Conservation (phyloP, 2,113 vertebrate genomes). For the Salvator merianae region DNA sequence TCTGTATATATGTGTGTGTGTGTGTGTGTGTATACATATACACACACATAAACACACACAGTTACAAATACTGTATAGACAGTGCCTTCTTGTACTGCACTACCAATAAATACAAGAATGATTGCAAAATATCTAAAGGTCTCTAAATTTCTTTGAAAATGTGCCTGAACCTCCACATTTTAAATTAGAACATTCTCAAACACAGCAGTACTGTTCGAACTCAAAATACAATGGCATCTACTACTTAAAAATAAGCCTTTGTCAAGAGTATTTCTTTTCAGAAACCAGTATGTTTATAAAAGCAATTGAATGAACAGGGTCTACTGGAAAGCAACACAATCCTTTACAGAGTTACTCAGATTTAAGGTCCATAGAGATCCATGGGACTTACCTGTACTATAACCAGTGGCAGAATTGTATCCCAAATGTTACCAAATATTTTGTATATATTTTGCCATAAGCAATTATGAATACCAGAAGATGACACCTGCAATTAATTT, state of each 20-base stretch:
- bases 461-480: slow-evolving; percentile 74
- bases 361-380: not conserved
- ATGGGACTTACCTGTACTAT: slow-evolving; percentile 7
- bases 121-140: slow-evolving; percentile 66
- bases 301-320: slow-evolving; percentile 73
- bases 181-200: slow-evolving; percentile 51
- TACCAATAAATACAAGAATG: slow-evolving; percentile 76
- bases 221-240: slow-evolving; percentile 56
- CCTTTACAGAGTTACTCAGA: not conserved
- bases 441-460: slow-evolving; percentile 71
- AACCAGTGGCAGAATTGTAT: not conserved
- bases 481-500: slow-evolving; percentile 70
- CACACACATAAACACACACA: too few relatives aligned
- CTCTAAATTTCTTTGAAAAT: slow-evolving; percentile 60
- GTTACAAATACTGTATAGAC: slow-evolving; percentile 74
- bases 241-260: slow-evolving; percentile 60
- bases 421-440: slow-evolving; percentile 62
- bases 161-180: slow-evolving; percentile 19
- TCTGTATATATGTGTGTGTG: slow-evolving; percentile 38
- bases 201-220: slow-evolving; percentile 53
- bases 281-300: slow-evolving; percentile 64
- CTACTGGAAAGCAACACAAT: slow-evolving; percentile 66
- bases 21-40: too few relatives aligned
- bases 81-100: slow-evolving; percentile 70
- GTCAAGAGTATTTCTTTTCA: slow-evolving; percentile 42